Conservation (phyloP, 1,140 invertebrate genomes). For the Drosophila lini region DNA sequence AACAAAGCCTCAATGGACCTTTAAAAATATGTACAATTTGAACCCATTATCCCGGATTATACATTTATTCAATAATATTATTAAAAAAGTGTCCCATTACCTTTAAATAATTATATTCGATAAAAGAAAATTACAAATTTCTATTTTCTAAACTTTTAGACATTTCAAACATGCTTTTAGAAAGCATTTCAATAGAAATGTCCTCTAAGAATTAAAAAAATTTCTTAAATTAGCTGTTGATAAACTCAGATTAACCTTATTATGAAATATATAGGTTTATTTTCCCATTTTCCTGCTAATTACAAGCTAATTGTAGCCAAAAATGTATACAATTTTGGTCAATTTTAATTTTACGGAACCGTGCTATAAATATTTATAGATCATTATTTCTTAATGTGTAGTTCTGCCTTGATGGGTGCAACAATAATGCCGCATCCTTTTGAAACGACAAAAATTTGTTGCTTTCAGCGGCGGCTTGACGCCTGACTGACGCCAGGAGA, state of each 20-base stretch:
- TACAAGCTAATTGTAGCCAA: not conserved
- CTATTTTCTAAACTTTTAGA: not conserved
- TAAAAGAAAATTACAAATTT: not conserved
- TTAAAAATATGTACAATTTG: not conserved
- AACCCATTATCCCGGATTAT: not conserved
- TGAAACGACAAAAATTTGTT: slow-evolving; percentile 77
- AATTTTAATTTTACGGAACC: not conserved
- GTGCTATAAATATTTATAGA: slow-evolving; percentile 21
- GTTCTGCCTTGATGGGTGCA: slow-evolving; percentile 30
- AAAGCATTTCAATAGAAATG: no score
- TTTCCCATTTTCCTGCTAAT: not conserved
- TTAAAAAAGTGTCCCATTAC: no score
- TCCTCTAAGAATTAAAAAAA: not conserved
- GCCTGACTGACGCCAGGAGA: slow-evolving; percentile 58
- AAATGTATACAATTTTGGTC: not conserved
- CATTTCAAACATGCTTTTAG: not conserved
- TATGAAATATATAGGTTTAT: not conserved
- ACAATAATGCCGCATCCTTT: slow-evolving; percentile 62
- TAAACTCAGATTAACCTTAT: not conserved
- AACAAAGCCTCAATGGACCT: not conserved
- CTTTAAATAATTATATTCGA: no score
- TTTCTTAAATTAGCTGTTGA: not conserved
- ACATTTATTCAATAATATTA: not conserved
- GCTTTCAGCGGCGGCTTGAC: slow-evolving; percentile 64
- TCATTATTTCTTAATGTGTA: slow-evolving; percentile 28